A percentile compares a stretch with the other conserved stretches of the same genome.
Evolutionary conservation across 2,797 vertebrate species (phyloP).

Genomic region (Ctenopoma multispine): DNA sequence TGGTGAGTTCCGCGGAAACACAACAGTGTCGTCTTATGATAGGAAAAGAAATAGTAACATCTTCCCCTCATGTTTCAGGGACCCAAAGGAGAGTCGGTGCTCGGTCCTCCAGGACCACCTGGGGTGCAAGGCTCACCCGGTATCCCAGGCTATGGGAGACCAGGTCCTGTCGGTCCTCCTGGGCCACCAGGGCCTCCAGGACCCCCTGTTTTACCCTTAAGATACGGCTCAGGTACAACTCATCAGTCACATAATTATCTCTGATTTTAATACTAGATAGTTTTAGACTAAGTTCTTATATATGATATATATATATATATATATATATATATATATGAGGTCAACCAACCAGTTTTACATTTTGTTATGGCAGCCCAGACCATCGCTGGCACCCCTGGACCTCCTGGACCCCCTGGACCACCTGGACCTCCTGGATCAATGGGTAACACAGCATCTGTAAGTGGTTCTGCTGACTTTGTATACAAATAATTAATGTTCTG

Average conservation of each 20-base stretch:
- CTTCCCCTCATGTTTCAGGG: slow-evolving; percentile 80
- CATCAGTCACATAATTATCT: neutral
- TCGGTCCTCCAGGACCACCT: slow-evolving; percentile 89
- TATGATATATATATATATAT: too few relatives aligned
- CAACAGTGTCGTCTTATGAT: neutral
- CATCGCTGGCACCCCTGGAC: slow-evolving; percentile 88
- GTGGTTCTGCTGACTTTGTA: slow-evolving; percentile 28
- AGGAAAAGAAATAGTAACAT: neutral
- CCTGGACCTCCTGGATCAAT: slow-evolving; percentile 86
- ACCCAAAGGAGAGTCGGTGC: slow-evolving; percentile 90
- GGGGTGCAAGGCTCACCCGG: slow-evolving; percentile 91
- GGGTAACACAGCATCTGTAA: slow-evolving; percentile 78
- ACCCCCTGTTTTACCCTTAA: slow-evolving; percentile 81
- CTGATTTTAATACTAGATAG: neutral
- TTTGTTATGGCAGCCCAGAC: slow-evolving; percentile 74
- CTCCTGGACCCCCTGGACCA: slow-evolving; percentile 85
- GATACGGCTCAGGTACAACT: slow-evolving; percentile 85
- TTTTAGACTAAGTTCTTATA: neutral
- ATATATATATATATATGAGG: too few relatives aligned
- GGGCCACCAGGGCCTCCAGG: slow-evolving; percentile 89
- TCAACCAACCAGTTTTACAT: neutral
- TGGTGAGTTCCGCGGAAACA: slow-evolving; percentile 77
- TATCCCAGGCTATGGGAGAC: slow-evolving; percentile 88
- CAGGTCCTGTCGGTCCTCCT: slow-evolving; percentile 87
- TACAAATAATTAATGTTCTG: too few relatives aligned